Evolutionary conservation across 2,888 invertebrate species (phyloP).

Genomic region (Idaea dimidiata): DNA sequence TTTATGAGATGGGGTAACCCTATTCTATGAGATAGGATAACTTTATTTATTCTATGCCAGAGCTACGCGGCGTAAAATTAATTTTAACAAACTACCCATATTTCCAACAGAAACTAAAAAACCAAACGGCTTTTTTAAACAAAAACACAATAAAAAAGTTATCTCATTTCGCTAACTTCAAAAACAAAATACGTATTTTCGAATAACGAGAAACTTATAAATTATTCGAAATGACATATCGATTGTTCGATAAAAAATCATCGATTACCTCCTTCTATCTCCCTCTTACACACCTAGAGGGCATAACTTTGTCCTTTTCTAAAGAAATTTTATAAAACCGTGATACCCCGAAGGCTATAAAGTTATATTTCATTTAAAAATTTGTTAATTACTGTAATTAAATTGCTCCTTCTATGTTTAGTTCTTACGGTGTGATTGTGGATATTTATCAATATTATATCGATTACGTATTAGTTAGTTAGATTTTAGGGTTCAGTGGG

Average conservation of each 20-base stretch:
- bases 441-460: constrained; percentile 59
- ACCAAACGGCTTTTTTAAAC: not conserved
- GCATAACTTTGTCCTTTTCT: constrained; percentile 37
- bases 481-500: constrained; percentile 39
- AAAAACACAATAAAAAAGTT: not conserved
- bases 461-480: constrained; percentile 40
- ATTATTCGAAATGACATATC: constrained; percentile 54
- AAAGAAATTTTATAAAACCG: constrained; percentile 49
- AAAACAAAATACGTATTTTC: constrained; percentile 7
- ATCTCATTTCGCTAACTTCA: constrained; percentile 9
- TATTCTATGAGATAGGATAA: too few relatives aligned
- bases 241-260: constrained; percentile 59
- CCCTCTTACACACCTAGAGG: constrained; percentile 21
- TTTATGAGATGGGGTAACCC: too few relatives aligned
- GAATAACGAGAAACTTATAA: constrained; percentile 36
- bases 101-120: not conserved
- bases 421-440: constrained; percentile 57
- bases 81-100: not conserved
- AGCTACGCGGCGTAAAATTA: too few relatives aligned
- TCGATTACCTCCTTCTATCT: constrained; percentile 54
- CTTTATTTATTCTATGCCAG: too few relatives aligned
- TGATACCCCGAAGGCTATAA: constrained; percentile 61
- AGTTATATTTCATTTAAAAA: constrained; percentile 71
- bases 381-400: constrained; percentile 73
- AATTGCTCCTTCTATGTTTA: constrained; percentile 57